phyloP scores from a whole-genome alignment of 2,888 invertebrate genomes.

The Xanthostigma xanthostigma region DNA sequence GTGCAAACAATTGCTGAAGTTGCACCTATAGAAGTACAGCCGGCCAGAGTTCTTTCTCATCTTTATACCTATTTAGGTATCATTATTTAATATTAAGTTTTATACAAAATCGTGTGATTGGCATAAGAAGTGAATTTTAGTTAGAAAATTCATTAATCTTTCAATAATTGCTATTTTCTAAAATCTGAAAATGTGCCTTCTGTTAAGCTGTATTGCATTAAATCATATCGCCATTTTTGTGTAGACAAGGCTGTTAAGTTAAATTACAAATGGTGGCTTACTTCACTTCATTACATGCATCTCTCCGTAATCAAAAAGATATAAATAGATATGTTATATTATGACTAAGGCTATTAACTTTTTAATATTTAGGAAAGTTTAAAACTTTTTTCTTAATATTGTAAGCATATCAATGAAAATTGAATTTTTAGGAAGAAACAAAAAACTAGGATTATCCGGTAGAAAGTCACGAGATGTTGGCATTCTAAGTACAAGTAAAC shows the following conservation, averaged over 20 bases:
- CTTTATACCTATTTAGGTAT: constrained; percentile 85
- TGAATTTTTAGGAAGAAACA: constrained; percentile 61
- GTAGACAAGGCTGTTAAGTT: background rate
- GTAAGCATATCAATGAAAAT: background rate
- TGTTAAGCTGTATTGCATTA: background rate
- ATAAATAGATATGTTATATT: no score
- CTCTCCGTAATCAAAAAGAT: no score
- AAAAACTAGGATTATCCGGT: constrained; percentile 87
- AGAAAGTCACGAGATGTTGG: constrained; percentile 93
- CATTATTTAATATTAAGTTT: background rate
- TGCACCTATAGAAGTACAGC: constrained; percentile 90
- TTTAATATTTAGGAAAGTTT: no score
- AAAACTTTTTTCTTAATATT: background rate
- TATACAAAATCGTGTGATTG: no score
- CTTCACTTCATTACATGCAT: no score
- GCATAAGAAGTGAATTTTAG: no score
- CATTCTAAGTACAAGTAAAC: constrained; percentile 92
- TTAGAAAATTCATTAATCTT: no score
- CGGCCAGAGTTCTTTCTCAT: constrained; percentile 89
- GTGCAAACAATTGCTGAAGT: constrained; percentile 91
- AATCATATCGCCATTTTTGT: background rate
- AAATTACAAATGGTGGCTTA: no score
- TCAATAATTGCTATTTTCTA: no score
- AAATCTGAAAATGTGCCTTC: background rate
- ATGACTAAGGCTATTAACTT: no score